These are phyloP conservation scores for Eurypyga helias DNA, from an alignment of 2,113 vertebrate species.

Conservation along the genomic window DNA sequence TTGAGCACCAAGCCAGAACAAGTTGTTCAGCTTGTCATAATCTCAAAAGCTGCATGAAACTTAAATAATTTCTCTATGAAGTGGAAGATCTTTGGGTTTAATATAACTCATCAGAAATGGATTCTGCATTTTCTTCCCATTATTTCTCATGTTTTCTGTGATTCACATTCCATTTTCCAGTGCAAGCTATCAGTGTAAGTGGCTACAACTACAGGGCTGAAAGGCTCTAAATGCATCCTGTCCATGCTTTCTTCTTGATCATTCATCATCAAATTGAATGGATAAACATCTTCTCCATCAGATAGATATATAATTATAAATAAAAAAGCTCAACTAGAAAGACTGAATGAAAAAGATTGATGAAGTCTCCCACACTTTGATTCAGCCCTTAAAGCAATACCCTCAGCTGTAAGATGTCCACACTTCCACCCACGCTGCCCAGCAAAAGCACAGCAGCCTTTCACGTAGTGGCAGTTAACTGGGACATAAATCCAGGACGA, in stretches of 20 bases:
- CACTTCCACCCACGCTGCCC: neutral
- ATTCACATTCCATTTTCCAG: slow-evolving; percentile 16
- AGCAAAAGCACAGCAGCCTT: neutral
- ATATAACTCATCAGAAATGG: slow-evolving; percentile 58
- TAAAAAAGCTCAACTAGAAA: slow-evolving; percentile 16
- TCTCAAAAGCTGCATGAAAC: slow-evolving; percentile 73
- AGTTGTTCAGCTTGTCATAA: slow-evolving; percentile 71
- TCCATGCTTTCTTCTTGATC: slow-evolving; percentile 36
- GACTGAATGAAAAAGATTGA: slow-evolving; percentile 21
- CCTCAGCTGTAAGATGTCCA: neutral
- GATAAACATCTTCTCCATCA: slow-evolving; percentile 44
- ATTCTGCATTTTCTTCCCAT: slow-evolving; percentile 39
- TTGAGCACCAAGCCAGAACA: slow-evolving; percentile 64
- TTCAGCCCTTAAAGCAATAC: neutral
- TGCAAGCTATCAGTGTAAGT: slow-evolving; percentile 37
- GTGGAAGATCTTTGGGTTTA: slow-evolving; percentile 68
- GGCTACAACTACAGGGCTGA: slow-evolving; percentile 2
- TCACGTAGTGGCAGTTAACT: neutral
- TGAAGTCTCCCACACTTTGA: slow-evolving; percentile 8
- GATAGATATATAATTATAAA: slow-evolving; percentile 40
- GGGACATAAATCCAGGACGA: neutral
- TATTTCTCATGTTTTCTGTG: slow-evolving; percentile 1
- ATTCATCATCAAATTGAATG: neutral
- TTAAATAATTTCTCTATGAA: slow-evolving; percentile 73
- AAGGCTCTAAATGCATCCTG: slow-evolving; percentile 41